Conservation (phyloP, 2,797 vertebrate species). For the Acrossocheilus fasciatus region DNA sequence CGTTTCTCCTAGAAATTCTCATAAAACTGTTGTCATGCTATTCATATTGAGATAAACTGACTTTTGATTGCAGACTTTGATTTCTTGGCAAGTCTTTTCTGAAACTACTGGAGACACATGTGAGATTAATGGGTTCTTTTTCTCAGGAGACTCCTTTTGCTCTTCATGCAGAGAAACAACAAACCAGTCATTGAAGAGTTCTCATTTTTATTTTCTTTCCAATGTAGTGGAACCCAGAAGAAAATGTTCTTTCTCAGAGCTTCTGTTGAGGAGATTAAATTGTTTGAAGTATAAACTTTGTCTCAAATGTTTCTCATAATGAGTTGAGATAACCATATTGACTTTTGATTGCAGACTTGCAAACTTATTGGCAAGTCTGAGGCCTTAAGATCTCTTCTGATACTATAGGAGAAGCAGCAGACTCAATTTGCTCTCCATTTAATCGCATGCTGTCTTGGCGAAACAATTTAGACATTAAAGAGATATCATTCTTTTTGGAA, state of each 20-base stretch:
- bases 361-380: not conserved
- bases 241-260: not conserved
- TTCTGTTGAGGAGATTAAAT: not conserved
- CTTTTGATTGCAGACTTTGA: not conserved
- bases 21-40: not conserved
- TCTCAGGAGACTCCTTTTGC: not conserved
- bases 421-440: not conserved
- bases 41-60: no score
- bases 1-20: not conserved
- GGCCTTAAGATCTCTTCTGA: not conserved
- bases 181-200: not conserved
- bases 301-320: not conserved
- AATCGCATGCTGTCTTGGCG: not conserved
- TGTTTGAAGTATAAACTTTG: not conserved
- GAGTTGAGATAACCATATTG: not conserved
- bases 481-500: not conserved
- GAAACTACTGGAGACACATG: not conserved
- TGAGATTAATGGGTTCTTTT: not conserved
- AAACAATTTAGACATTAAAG: not conserved
- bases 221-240: not conserved
- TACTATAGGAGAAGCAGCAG: not conserved
- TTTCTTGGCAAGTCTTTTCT: not conserved
- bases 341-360: not conserved
- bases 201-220: not conserved
- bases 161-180: not conserved